Percentiles rank a stretch among this genome's conserved stretches.
Evolutionary conservation across 2,888 invertebrate species (phyloP).

Genomic region (Hyalella azteca): DNA sequence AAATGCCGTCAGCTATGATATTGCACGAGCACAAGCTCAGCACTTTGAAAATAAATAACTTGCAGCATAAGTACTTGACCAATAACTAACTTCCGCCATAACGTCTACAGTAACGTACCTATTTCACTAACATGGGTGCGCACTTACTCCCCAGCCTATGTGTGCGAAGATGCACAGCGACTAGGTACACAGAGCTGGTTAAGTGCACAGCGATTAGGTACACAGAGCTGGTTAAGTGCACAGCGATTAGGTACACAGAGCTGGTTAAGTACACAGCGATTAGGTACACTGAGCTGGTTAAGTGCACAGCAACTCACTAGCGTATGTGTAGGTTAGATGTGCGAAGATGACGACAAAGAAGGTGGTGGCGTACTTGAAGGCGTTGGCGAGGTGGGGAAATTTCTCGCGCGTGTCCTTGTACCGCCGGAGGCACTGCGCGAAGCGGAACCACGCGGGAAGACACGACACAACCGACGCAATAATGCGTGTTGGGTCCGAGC

Average conservation of each 20-base stretch:
- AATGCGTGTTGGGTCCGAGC: conserved; percentile 44
- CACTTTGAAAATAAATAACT: too few relatives aligned
- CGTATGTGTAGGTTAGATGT: conserved; percentile 66
- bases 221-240: neutral
- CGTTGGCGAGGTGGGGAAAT: conserved; percentile 96
- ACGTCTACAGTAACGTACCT: too few relatives aligned
- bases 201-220: neutral
- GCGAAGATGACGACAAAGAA: conserved; percentile 91
- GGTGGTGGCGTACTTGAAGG: conserved; percentile 96
- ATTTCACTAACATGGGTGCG: too few relatives aligned
- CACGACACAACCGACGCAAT: conserved; percentile 74
- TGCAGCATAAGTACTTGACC: too few relatives aligned
- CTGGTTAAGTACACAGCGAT: neutral
- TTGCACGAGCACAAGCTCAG: too few relatives aligned
- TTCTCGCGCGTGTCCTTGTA: conserved; percentile 92
- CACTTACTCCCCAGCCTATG: neutral
- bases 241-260: neutral
- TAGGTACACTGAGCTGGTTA: neutral
- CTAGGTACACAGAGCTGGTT: neutral
- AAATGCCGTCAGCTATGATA: neutral
- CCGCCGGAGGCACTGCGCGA: conserved; percentile 94
- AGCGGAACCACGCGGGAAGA: conserved; percentile 96
- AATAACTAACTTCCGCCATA: too few relatives aligned
- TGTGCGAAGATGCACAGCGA: neutral
- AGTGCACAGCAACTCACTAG: conserved; percentile 1